Evolutionary conservation across 2,113 vertebrate species (phyloP).

Genomic region (Clarias gariepinus): DNA sequence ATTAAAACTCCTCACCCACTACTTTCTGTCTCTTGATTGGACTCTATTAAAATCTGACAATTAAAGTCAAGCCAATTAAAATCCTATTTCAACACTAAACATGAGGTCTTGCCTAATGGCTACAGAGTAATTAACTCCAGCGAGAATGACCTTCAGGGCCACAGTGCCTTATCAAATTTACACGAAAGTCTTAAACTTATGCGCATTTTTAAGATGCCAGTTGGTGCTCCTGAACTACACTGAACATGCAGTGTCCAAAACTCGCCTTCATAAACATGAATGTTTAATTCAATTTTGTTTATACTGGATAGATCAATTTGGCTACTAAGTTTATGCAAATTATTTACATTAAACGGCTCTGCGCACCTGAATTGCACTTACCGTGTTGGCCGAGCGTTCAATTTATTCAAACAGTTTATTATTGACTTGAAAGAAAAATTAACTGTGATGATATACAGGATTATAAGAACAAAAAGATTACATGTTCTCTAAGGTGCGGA

Average conservation of each 20-base stretch:
- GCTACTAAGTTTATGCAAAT: neutral
- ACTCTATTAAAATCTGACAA: constrained; percentile 67
- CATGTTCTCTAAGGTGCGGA: neutral
- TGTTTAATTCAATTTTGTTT: neutral
- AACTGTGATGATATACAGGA: neutral
- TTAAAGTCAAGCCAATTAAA: constrained; percentile 77
- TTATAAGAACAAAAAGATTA: neutral
- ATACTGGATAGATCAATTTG: neutral
- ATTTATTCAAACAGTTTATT: neutral
- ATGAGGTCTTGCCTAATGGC: constrained; percentile 66
- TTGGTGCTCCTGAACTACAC: neutral
- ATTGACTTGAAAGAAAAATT: neutral
- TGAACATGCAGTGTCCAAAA: constrained; percentile 3
- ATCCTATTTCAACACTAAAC: constrained; percentile 70
- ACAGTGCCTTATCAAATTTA: constrained; percentile 31
- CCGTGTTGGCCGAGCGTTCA: neutral
- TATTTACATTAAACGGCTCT: neutral
- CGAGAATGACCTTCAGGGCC: constrained; percentile 63
- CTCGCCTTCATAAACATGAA: neutral
- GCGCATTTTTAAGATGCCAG: neutral
- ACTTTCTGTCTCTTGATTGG: constrained; percentile 50
- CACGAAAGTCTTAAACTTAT: constrained; percentile 35
- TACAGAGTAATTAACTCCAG: constrained; percentile 72
- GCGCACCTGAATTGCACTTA: neutral
- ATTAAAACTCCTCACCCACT: neutral